phyloP scores from a whole-genome alignment of 2,113 vertebrate genomes.

The Axis porcinus region DNA sequence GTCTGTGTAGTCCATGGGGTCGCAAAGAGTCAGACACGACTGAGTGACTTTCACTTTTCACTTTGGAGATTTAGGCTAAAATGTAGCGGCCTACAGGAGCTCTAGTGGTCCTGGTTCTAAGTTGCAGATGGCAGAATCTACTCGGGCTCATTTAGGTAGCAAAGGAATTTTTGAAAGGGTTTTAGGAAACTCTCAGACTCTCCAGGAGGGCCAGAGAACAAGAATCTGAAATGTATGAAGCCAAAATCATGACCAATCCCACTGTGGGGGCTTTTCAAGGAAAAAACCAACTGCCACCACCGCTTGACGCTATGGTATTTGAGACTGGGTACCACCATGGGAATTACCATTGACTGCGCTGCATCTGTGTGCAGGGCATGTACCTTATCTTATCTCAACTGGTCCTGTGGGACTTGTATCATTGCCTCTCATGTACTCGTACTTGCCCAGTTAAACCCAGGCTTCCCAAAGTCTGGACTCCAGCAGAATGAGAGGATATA shows the following conservation, averaged over 20 bases:
- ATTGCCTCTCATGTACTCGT: not conserved
- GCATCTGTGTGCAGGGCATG: fast-evolving
- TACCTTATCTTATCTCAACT: not conserved
- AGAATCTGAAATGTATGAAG: not conserved
- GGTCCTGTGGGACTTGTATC: fast-evolving
- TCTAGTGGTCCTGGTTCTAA: not conserved
- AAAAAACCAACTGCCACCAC: not conserved
- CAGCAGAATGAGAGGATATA: not conserved
- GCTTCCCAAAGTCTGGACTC: not conserved
- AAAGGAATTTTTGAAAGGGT: constrained; percentile 42
- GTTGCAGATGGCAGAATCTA: not conserved
- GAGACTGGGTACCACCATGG: not conserved
- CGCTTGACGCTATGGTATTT: not conserved
- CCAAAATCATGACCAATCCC: not conserved
- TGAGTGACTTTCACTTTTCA: not conserved
- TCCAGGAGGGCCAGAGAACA: not conserved
- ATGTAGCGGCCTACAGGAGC: not conserved
- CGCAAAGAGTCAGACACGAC: not conserved
- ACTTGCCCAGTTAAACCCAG: not conserved
- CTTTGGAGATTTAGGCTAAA: not conserved
- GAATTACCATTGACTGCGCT: not conserved
- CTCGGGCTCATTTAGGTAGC: not conserved
- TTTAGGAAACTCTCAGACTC: constrained; percentile 47
- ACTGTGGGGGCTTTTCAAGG: constrained; percentile 20
- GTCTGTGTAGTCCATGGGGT: not conserved